phyloP scores from a whole-genome alignment of 2,113 vertebrate species.

The Poicephalus meyeri region DNA sequence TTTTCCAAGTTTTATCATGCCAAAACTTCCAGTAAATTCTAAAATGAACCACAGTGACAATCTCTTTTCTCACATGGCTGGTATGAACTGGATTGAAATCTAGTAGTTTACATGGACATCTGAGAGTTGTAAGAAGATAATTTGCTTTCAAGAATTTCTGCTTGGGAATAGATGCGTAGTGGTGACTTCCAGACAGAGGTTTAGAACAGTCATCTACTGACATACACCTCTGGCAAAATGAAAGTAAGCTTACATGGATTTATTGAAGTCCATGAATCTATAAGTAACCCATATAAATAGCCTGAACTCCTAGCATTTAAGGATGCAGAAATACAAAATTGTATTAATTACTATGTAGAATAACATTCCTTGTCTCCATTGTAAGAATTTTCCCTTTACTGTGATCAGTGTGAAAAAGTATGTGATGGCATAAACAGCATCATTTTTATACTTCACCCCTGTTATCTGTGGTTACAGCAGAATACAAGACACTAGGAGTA shows the following conservation, averaged over 20 bases:
- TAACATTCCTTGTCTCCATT: not conserved
- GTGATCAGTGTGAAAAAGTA: not conserved
- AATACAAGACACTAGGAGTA: not conserved
- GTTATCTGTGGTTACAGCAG: not conserved
- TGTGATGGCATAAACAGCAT: not conserved
- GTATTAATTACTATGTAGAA: not conserved
- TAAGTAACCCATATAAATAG: not conserved
- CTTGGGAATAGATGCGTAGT: not conserved
- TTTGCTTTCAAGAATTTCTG: not conserved
- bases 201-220: not conserved
- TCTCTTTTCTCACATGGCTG: not conserved
- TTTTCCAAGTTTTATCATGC: not conserved
- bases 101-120: not conserved
- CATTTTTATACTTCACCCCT: not conserved
- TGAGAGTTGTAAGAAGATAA: not conserved
- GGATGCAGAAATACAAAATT: not conserved
- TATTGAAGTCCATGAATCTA: not conserved
- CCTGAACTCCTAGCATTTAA: not conserved
- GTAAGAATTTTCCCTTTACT: not conserved
- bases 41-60: not conserved
- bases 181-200: not conserved
- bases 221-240: not conserved
- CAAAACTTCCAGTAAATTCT: slow-evolving; percentile 1
- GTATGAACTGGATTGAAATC: not conserved
- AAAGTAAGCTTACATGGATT: not conserved